A percentile compares a stretch with the other conserved stretches of the same genome.
Conservation (phyloP, 1,140 invertebrate species). For the Drosophila pachea region DNA sequence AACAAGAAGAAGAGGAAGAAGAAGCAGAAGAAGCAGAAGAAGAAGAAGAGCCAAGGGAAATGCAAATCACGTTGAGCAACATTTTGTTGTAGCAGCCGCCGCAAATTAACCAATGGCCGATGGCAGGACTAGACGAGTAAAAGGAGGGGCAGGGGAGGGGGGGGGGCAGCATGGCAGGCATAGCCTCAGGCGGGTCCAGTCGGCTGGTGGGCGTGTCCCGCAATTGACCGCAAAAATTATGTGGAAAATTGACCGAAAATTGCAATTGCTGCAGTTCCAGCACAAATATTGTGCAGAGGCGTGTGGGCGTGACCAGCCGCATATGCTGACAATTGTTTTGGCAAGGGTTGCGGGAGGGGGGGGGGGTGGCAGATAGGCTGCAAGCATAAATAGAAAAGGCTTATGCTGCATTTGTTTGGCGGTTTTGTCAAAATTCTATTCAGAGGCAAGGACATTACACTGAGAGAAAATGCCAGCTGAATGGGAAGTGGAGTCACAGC, state of each 20-base stretch:
- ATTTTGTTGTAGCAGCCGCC: constrained; percentile 30
- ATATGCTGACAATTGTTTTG: constrained; percentile 60
- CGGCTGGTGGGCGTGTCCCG: constrained; percentile 32
- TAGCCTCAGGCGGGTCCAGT: no score
- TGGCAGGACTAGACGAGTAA: no score
- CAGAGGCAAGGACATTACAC: constrained; percentile 16
- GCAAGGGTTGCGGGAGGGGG: neutral
- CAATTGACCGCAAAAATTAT: constrained; percentile 68
- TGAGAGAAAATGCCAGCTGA: neutral
- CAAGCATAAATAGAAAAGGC: constrained; percentile 9
- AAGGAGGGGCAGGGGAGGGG: neutral
- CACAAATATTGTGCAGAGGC: constrained; percentile 25
- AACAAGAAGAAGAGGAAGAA: neutral
- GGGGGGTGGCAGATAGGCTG: constrained; percentile 14
- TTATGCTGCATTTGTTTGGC: constrained; percentile 68
- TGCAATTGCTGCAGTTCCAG: constrained; percentile 67
- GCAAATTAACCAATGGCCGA: constrained; percentile 59
- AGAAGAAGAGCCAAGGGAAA: neutral
- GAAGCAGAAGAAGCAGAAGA: neutral
- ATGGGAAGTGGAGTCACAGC: neutral
- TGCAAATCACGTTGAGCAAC: neutral
- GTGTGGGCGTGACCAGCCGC: constrained; percentile 16
- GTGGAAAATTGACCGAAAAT: constrained; percentile 69
- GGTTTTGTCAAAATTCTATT: constrained; percentile 46
- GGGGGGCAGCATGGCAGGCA: no score